Evolutionary conservation across 2,888 invertebrate genomes (phyloP), one percentile per base, ranked within the genome.

Genomic region (Clistopyga incitator): DNA sequence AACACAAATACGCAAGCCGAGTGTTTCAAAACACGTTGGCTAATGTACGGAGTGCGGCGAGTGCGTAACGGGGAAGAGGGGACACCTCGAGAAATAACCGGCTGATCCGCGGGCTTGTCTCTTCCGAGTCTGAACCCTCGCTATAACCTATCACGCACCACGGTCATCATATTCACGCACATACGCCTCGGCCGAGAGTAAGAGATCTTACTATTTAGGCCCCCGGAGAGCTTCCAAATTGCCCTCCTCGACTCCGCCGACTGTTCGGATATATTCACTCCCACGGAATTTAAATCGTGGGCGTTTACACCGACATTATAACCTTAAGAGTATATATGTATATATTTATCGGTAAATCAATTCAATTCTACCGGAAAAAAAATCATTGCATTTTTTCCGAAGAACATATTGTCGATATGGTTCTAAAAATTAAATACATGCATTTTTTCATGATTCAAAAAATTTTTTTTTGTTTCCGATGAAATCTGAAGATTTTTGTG

Each of bases 11-110:
- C 90, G 90, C 87, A 77, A 87, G 84, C 85, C 91, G 91, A 92
- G 92, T 92, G 92, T 92, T 92, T 93, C 89, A 92, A 93, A 92
- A 93, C 92, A 92, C 91, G 91, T 91, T 90, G 90, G 90, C 91
- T 92, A 92, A 92, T 92, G 92, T 92, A 91, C 91, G 90, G 64
- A 75, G 74, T 50, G 4, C 29, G 18, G 82, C 54, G 70, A 64
- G 64, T 74, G 61, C 80, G 81, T 45, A 52, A 75, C 29, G 52
- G 72, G 56, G 23, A 18, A 42, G 50, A 61, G 67, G 65, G 74
- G 76, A 59, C n/a, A 61, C 65, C 70, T 64, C 71, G 56, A 79
- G 76, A 84, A 84, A 84, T 82, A 84, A 82, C 75, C 68, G 25
- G 61, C 65, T 42, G 65, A 56, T 52, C 65, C 29, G 71, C 54